Conservation (phyloP, 2,888 invertebrate species). For the Neuroscelio doddi region DNA sequence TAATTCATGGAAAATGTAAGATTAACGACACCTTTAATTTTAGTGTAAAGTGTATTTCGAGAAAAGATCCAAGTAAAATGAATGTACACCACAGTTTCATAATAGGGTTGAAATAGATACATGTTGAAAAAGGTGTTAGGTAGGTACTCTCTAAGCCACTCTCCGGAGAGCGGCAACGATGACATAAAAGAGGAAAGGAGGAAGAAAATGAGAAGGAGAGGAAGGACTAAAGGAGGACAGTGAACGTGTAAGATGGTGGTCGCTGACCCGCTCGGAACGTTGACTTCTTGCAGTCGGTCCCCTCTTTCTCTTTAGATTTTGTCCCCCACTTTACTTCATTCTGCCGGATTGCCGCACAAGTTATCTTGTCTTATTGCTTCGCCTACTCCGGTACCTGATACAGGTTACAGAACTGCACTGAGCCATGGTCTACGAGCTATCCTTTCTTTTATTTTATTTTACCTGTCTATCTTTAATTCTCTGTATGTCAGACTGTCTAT, state of each 20-base stretch:
- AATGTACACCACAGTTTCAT: too few relatives aligned
- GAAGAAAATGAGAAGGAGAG: constrained; percentile 47
- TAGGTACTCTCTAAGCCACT: constrained; percentile 26
- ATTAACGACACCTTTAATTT: too few relatives aligned
- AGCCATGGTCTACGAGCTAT: constrained; percentile 20
- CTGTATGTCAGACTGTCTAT: too few relatives aligned
- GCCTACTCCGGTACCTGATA: constrained; percentile 36
- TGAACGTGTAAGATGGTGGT: constrained; percentile 65
- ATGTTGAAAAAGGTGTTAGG: constrained; percentile 27
- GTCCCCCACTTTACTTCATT: constrained; percentile 58
- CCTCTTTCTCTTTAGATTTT: constrained; percentile 66
- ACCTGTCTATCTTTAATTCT: too few relatives aligned
- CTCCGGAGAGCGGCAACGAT: constrained; percentile 29
- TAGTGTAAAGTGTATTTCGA: too few relatives aligned
- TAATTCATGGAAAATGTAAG: too few relatives aligned
- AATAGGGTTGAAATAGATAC: constrained; percentile 28
- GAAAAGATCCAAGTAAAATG: too few relatives aligned
- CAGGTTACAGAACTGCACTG: constrained; percentile 26
- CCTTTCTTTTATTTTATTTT: constrained; percentile 11
- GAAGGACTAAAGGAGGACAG: constrained; percentile 51
- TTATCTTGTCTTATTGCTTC: constrained; percentile 54
- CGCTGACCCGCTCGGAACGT: constrained; percentile 72
- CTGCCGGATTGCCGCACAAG: constrained; percentile 48
- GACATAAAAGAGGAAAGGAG: constrained; percentile 44
- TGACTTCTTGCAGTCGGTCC: constrained; percentile 70